Conservation (phyloP, 1,140 invertebrate species). For the Bactericera cockerelli region DNA sequence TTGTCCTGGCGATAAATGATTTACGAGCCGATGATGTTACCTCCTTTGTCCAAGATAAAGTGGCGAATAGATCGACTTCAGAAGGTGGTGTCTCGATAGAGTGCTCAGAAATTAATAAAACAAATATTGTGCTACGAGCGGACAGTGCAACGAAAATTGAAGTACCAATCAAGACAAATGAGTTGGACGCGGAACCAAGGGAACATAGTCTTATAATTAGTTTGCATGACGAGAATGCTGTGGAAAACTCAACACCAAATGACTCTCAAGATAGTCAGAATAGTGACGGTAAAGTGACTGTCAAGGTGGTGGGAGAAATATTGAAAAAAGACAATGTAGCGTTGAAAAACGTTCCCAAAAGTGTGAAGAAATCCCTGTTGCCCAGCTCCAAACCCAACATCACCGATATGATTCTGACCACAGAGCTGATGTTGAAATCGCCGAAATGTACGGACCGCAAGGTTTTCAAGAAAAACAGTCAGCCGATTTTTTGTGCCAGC, state of each 20-base stretch:
- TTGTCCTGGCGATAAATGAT: no score
- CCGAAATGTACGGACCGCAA: neutral
- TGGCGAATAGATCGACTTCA: neutral
- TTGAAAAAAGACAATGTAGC: conserved; percentile 8
- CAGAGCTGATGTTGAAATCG: neutral
- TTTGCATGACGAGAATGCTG: no score
- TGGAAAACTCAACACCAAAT: no score
- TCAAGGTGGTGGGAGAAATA: conserved; percentile 12
- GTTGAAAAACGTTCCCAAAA: neutral
- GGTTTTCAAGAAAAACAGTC: conserved; percentile 1
- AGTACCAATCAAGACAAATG: neutral
- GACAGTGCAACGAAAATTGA: neutral
- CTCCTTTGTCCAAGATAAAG: no score
- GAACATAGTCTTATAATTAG: no score
- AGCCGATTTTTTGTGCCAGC: neutral
- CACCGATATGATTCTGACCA: conserved; percentile 1
- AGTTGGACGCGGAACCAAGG: no score
- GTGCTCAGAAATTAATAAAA: neutral
- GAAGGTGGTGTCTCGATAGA: neutral
- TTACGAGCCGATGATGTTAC: no score
- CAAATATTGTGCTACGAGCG: neutral
- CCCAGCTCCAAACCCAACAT: neutral
- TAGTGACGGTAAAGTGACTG: neutral
- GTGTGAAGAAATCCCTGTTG: neutral
- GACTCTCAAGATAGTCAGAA: no score